Base-by-base conservation (phyloP, 2,113 vertebrate species). In the Callaeas wilsoni region DNA sequence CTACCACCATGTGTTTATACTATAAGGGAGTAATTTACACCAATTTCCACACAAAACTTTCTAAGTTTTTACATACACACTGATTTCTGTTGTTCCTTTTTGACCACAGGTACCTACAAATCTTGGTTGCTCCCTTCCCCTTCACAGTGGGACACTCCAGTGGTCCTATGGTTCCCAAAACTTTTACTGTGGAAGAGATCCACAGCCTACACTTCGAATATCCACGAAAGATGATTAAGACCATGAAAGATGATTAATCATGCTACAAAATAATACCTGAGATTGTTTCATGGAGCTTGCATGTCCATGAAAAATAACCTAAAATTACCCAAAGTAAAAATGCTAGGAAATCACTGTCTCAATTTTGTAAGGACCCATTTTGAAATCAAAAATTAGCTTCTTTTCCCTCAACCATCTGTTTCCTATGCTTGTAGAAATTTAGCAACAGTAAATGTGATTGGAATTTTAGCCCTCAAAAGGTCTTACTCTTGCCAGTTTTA, bases 361-460 rank as follows among this genome's bases (percentile, higher is more conserved):
- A 53, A n/a, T 67, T 70, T 91, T 33, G 0, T 41, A 59, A 75
- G 35, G 29, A 89, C 4, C 1, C 21, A 56, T 63, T 83, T 39
- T 63, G 19, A 84, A 94, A 80, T 16, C 27, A 75, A n/a, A 92
- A 80, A 20, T 35, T 68, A 44, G 21, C 19, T 67, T 47, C 23
- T 81, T 75, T 68, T 93, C 56, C 44, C 56, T 87, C 62, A 2
- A 68, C 84, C 65, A 91, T 89, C 84, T 95, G 81, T n/a, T 60
- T 78, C 49, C 27, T 47, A 44, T 33, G 32, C 52, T 76, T 76
- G 26, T 60, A 62, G 27, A 85, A 89, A 89, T 73, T 10, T 46
- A 94, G 33, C 41, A 94, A 85, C 41, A 80, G 30, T 73, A 83
- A 71, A 71, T 56, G 46, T 64, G 25, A 63, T 33, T 35, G 35